Base-by-base conservation (phyloP, 2,888 invertebrate genomes). In the Colletes collaris region DNA sequence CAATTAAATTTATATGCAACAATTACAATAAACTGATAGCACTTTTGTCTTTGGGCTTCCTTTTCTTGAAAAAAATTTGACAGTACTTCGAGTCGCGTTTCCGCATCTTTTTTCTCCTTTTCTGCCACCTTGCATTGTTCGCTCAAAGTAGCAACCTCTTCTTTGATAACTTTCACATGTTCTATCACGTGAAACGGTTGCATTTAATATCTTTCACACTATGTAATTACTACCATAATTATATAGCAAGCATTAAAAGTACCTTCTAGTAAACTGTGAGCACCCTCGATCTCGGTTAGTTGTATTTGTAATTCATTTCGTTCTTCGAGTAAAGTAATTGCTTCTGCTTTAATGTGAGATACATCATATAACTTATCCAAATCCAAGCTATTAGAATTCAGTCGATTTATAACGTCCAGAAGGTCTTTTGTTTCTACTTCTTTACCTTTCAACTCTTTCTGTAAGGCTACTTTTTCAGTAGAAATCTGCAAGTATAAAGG, bases 1-100 rank as follows among this genome's bases (percentile, higher is more conserved):
- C 0, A 52, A 37, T 19, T 6, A 5, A 55, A 19, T 58, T 49
- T 59, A 19, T 65, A 4, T n/a, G n/a, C 19, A 50, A 4, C 27
- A 74, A 55, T 44, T 40, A 8, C 53, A 5, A 70, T 49, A 59
- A 53, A 52, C 37, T 13, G 44, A 37, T 35, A n/a, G 94, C 94
- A 98, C 97, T 97, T 98, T 93, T 98, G 96, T 63, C 98, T 94
- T 93, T 98, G 97, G 13, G 96, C 95, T 93, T 98, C 98, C 88
- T 97, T 96, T 84, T 98, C 97, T 90, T 98, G 97, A 93, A 98
- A 98, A 93, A 98, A 98, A 90, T 96, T 96, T 0, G 97, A 96
- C 55, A 98, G 94, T 0, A 98, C 98, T 90, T 97, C 97, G 2
- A 98, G 94, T 87, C 97, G 95, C 0, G 97, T 98, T 87, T 96